Percentiles rank a stretch among this genome's conserved stretches.
Evolutionary conservation across 2,113 vertebrate genomes (phyloP).

Genomic region (Speoplatyrhinus poulsoni): DNA sequence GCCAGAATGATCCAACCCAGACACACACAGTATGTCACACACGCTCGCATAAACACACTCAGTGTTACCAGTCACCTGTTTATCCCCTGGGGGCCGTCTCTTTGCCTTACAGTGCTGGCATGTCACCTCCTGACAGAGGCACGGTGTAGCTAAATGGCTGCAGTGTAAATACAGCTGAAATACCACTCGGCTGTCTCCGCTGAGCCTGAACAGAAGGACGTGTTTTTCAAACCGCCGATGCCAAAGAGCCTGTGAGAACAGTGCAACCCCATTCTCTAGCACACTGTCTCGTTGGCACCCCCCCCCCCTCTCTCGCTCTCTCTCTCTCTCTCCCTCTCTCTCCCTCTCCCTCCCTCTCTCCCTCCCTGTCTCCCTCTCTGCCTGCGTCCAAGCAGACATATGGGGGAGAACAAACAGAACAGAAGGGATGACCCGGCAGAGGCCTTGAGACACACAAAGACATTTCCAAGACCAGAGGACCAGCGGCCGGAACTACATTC

Average conservation of each 20-base stretch:
- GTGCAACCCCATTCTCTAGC: conserved; percentile 25
- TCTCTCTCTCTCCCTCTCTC: conserved; percentile 19
- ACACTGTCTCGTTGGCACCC: background rate
- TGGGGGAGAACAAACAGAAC: conserved; percentile 37
- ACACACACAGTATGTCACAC: conserved; percentile 31
- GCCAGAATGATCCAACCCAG: background rate
- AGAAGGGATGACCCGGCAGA: conserved; percentile 10
- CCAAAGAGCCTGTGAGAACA: conserved; percentile 51
- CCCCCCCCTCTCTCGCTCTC: conserved; percentile 33
- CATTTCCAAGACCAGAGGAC: conserved; percentile 41
- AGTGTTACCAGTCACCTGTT: conserved; percentile 58
- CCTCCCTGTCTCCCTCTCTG: conserved; percentile 5
- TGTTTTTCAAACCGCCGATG: conserved; percentile 51
- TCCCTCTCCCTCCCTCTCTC: conserved; percentile 10
- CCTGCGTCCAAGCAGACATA: conserved; percentile 41
- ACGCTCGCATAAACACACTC: conserved; percentile 33
- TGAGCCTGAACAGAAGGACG: conserved; percentile 68
- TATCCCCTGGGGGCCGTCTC: conserved; percentile 50
- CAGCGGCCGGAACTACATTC: conserved; percentile 31
- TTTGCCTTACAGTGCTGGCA: conserved; percentile 38
- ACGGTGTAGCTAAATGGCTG: conserved; percentile 39
- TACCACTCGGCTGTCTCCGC: conserved; percentile 41
- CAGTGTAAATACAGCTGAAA: conserved; percentile 65
- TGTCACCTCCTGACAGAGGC: conserved; percentile 38
- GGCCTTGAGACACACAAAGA: conserved; percentile 31